These are phyloP conservation scores for Tangara arthus DNA, from an alignment of 2,797 vertebrate genomes.

Conservation along the genomic window DNA sequence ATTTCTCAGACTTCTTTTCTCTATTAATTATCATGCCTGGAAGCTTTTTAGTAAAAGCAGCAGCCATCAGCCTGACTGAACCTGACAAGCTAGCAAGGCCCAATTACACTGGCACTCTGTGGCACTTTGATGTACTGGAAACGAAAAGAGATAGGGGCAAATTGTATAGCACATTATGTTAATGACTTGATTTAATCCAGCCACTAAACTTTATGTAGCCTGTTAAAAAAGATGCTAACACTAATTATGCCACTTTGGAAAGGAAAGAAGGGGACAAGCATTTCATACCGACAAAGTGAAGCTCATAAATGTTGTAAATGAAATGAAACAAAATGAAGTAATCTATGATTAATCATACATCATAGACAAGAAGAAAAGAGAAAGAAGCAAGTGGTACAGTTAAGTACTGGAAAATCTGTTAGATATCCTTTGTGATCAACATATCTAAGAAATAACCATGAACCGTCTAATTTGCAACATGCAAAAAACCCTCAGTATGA, in stretches of 20 bases:
- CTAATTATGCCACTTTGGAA: conserved; percentile 90
- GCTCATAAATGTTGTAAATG: conserved; percentile 95
- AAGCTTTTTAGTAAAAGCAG: conserved; percentile 88
- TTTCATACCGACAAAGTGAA: conserved; percentile 86
- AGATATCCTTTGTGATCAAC: conserved; percentile 86
- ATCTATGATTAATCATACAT: conserved; percentile 95
- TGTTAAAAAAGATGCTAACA: conserved; percentile 96
- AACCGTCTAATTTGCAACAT: conserved; percentile 68
- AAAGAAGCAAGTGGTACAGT: conserved; percentile 71
- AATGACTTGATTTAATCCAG: conserved; percentile 98
- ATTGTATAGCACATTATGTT: conserved; percentile 94
- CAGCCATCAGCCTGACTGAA: conserved; percentile 93
- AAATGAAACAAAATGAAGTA: conserved; percentile 95
- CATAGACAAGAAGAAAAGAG: conserved; percentile 78
- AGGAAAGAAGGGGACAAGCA: conserved; percentile 82
- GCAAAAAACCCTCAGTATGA: conserved; percentile 47
- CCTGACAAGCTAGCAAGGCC: conserved; percentile 95
- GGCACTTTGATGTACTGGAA: conserved; percentile 96
- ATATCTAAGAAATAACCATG: conserved; percentile 76
- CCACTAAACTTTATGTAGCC: conserved; percentile 98
- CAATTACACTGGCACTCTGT: conserved; percentile 90
- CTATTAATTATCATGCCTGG: conserved; percentile 95
- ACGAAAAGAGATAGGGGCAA: conserved; percentile 92
- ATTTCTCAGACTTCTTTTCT: conserved; percentile 89
- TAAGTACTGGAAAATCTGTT: conserved; percentile 80